phyloP scores from a whole-genome alignment of 2,797 vertebrate species.

The Margarornis squamiger region DNA sequence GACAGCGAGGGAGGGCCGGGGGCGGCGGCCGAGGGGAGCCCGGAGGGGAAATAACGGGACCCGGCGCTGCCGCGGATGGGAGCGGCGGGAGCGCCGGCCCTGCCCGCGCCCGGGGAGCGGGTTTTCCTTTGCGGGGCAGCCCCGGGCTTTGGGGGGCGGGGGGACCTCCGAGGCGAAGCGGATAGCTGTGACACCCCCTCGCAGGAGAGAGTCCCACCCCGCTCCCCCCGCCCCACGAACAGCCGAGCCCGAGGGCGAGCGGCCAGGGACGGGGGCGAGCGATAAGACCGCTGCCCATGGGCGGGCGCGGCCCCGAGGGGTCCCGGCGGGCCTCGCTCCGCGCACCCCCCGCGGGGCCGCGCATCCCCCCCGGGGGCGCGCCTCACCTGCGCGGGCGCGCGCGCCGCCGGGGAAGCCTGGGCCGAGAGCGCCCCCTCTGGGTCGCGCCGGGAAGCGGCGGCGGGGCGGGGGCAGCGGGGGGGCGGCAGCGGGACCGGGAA shows the following conservation, averaged over 20 bases:
- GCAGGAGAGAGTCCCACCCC: background rate
- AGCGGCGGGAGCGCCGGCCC: background rate
- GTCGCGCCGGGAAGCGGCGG: background rate
- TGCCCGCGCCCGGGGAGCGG: background rate
- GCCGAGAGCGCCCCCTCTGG: conserved; percentile 30
- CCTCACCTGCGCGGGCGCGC: background rate
- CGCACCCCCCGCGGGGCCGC: background rate
- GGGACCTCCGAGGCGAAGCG: no score
- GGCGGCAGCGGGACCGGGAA: no score
- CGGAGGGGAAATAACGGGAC: background rate
- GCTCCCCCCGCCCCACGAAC: background rate
- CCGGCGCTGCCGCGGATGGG: background rate
- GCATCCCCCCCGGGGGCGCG: background rate
- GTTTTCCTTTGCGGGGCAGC: background rate
- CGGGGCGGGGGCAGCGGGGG: background rate
- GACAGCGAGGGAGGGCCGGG: background rate
- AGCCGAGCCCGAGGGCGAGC: background rate
- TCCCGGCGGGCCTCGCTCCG: background rate
- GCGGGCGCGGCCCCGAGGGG: background rate
- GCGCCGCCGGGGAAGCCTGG: background rate
- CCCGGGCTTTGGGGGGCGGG: background rate
- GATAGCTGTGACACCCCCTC: background rate
- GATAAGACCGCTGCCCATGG: background rate
- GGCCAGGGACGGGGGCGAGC: background rate
- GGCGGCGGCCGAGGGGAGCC: background rate